Evolutionary conservation across 2,888 invertebrate genomes (phyloP).

Genomic region (Theristus sp.): DNA sequence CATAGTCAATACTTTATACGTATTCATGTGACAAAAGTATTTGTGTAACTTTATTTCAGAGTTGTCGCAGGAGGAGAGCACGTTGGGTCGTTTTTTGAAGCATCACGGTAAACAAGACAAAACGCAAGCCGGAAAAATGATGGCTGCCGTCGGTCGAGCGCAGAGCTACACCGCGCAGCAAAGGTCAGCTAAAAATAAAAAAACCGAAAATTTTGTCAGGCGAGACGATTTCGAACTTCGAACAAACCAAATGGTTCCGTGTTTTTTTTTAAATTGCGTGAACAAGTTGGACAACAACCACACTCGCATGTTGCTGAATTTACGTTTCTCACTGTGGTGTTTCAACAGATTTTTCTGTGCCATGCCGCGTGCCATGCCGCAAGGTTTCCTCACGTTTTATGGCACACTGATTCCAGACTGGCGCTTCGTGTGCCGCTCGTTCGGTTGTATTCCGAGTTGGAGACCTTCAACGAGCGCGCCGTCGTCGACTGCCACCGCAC

Average conservation of each 20-base stretch:
- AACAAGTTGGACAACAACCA: background rate
- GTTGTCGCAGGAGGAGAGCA: constrained; percentile 83
- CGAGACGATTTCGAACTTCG: too few relatives aligned
- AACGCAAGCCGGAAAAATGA: constrained; percentile 62
- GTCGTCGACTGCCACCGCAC: constrained; percentile 78
- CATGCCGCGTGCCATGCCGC: too few relatives aligned
- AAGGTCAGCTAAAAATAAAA: constrained; percentile 36
- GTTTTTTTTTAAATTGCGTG: too few relatives aligned
- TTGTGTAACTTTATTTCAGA: too few relatives aligned
- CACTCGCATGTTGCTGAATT: background rate
- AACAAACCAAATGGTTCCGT: background rate
- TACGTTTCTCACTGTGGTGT: background rate
- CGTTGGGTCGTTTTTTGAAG: constrained; percentile 77
- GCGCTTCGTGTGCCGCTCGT: constrained; percentile 64
- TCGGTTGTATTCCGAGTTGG: constrained; percentile 65
- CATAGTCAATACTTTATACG: too few relatives aligned
- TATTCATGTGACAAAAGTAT: too few relatives aligned
- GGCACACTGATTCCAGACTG: constrained; percentile 12
- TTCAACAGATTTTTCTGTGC: too few relatives aligned
- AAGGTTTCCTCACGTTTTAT: too few relatives aligned
- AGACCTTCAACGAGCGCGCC: constrained; percentile 82
- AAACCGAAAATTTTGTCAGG: too few relatives aligned
- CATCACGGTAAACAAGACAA: constrained; percentile 71
- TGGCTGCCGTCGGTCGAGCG: constrained; percentile 64
- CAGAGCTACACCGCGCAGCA: constrained; percentile 78